Conservation (phyloP, 64 coral and sea anemone species). For the Stylophora pistillata region DNA sequence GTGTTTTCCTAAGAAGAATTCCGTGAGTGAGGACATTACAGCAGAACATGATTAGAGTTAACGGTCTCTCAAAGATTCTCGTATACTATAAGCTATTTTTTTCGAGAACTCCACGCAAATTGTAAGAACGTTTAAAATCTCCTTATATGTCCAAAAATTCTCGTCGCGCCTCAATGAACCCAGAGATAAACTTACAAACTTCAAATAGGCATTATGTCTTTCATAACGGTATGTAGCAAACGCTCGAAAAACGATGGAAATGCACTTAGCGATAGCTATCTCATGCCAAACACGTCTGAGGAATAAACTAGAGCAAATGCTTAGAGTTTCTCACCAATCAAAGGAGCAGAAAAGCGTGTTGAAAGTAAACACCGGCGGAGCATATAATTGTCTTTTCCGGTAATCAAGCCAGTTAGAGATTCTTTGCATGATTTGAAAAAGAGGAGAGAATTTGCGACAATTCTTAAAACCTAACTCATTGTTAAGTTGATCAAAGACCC, state of each 20-base stretch:
- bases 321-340: not conserved
- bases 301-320: too few species aligned
- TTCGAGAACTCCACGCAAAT: too few species aligned
- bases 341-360: not conserved
- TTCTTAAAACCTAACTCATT: not conserved
- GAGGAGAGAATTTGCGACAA: not conserved
- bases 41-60: too few species aligned
- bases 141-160: slow-evolving; percentile 19
- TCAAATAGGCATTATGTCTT: not conserved
- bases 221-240: not conserved
- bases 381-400: not conserved
- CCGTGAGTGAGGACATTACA: too few species aligned
- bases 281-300: not conserved
- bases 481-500: not conserved
- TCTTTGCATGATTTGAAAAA: not conserved
- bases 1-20: too few species aligned
- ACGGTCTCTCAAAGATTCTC: too few species aligned
- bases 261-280: not conserved
- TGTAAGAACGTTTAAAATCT: not conserved
- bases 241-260: not conserved
- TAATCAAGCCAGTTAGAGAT: not conserved
- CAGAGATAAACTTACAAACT: not conserved
- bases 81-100: too few species aligned
- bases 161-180: not conserved
- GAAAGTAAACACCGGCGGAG: too few species aligned